A percentile compares a stretch with the other conserved stretches of the same genome.
Evolutionary conservation across 1,140 invertebrate genomes (phyloP).

Genomic region (Lysiphlebus fabarum): DNA sequence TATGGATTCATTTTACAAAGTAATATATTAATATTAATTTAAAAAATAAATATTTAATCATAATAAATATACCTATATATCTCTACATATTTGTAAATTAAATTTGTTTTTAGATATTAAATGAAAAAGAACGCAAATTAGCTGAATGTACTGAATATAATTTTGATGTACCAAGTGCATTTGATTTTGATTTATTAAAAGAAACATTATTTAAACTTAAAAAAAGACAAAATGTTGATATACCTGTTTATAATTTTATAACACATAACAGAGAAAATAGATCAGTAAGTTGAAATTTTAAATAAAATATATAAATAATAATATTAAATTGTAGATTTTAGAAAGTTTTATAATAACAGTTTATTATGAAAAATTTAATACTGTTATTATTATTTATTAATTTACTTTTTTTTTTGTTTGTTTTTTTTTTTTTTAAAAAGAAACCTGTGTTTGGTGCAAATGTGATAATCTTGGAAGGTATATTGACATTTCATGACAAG

Average conservation of each 20-base stretch:
- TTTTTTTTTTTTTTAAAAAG: conserved; percentile 49
- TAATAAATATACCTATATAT: no score
- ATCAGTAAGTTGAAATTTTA: conserved; percentile 61
- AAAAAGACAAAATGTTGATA: conserved; percentile 95
- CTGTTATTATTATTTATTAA: neutral
- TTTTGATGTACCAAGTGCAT: conserved; percentile 99
- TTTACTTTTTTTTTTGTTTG: neutral
- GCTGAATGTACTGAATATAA: conserved; percentile 92
- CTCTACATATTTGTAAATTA: no score
- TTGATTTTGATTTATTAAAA: conserved; percentile 92
- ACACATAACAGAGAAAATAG: conserved; percentile 87
- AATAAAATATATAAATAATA: neutral
- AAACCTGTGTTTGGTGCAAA: conserved; percentile 99
- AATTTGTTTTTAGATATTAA: conserved; percentile 71
- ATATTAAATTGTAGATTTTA: neutral
- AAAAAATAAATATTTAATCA: no score
- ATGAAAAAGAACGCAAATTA: conserved; percentile 85
- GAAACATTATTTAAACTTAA: conserved; percentile 84
- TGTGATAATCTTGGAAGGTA: conserved; percentile 99
- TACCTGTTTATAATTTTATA: conserved; percentile 96
- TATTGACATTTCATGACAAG: conserved; percentile 88
- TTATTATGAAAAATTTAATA: neutral
- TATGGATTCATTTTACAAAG: conserved; percentile 99
- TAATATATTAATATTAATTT: conserved; percentile 40
- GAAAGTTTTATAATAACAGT: no score